Evolutionary conservation across 2,797 vertebrate genomes (phyloP), one percentile per base, ranked within the genome.

Genomic region (Sylvilagus floridanus): DNA sequence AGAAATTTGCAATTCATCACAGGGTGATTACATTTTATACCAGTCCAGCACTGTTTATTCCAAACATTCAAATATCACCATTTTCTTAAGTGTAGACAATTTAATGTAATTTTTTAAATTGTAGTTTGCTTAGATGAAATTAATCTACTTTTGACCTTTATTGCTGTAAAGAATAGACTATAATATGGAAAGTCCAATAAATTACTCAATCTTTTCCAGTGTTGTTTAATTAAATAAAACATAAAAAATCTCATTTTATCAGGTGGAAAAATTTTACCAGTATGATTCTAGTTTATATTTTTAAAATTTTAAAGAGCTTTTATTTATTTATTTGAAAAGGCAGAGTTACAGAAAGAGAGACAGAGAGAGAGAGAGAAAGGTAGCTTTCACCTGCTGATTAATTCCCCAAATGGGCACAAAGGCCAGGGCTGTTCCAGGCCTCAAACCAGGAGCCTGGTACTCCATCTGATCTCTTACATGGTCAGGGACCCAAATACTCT

Each of bases 101-200:
- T 84, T n/a, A 84, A 88, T 35, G 32, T 82, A 82, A 78, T 82
- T 95, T 96, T 91, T 68, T 6, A 95, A 95, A 78, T 47, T 94
- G 35, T 96, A 88, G 71, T 95, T 87, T 37, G 7, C 52, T 71
- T 32, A 78, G 66, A 84, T 91, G 68, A 87, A 95, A 88, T 76
- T 91, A 76, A 91, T 87, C 32, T 89, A 86, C 71, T 86, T 88
- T 96, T 88, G 75, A 92, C 60, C 52, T 91, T 52, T 75, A 60
- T 52, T 75, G 21, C 62, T 50, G 60, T 84, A 79, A 83, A 90
- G 35, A 88, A 86, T 62, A 30, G 77, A 60, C 11, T 62, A 10
- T 26, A 85, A 77, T 68, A 14, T 32, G 77, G 17, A 13, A 75
- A 73, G 17, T 57, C 75, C 42, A 62, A 91, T 88, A 83, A 96